Base-by-base conservation (phyloP, 2,888 invertebrate genomes). In the Synanthedon formicaeformis region DNA sequence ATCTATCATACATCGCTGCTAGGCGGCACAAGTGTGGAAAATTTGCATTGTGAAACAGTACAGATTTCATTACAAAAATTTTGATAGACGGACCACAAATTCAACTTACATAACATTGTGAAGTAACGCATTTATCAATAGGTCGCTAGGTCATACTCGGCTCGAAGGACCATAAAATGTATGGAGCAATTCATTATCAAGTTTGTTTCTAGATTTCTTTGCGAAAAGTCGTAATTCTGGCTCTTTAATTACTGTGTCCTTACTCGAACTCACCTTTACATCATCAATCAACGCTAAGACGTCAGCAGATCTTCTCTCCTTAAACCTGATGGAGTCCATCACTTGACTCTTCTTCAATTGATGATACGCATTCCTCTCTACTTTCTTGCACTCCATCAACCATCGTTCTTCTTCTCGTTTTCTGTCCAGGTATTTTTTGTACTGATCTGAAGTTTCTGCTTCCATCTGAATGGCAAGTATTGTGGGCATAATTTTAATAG, bases 401-500 rank as follows among this genome's bases (percentile, higher is more conserved):
- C 73, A 62, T 60, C 84, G 70, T 59, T 90, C 80, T 58, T 84
- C 70, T 5, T 73, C 67, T 6, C 89, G 68, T 54, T 83, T 85
- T 48, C 72, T 63, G 49, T 73, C 69, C 13, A 88, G 72, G 57
- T 88, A 89, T 53, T 78, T 81, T 14, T 81, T 82, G 71, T 89
- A 89, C 59, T 78, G 78, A 54, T 71, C 73, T 56, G 68, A 65
- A 51, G 70, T 81, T 74, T 81, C 78, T 16, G 75, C 79, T 76
- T 78, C 86, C 53, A 76, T 66, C 88, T 85, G 55, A 11, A 58
- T 41, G 13, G 27, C 45, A 41, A 14, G 12, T 13, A 5, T 13
- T 1, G 41, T 45, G 5, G 14, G 1, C 11, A 45, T 2, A 45
- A 12, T 45, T 45, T 45, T 45, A 13, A 45, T 6, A 45, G n/a